These are phyloP conservation scores for Ectropis grisescens DNA, from an alignment of 1,140 invertebrate species.

Conservation along the genomic window DNA sequence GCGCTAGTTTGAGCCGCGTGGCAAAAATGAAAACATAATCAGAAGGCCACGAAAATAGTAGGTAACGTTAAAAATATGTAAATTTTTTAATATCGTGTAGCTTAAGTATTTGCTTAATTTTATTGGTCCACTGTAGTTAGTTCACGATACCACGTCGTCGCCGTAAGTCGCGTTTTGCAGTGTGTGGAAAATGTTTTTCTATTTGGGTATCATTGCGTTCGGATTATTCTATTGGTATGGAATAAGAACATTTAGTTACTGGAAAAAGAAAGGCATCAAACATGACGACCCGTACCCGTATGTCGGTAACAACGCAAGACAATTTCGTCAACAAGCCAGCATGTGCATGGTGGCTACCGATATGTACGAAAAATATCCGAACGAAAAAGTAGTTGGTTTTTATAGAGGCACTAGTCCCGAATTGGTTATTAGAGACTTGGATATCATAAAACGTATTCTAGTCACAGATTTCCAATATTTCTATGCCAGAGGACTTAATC, in stretches of 20 bases:
- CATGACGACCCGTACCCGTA: constrained; percentile 30
- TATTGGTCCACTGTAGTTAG: too few species aligned
- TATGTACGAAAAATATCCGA: constrained; percentile 32
- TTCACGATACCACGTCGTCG: too few species aligned
- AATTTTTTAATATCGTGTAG: too few species aligned
- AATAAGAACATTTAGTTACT: constrained; percentile 29
- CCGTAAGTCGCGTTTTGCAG: too few species aligned
- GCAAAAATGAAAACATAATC: too few species aligned
- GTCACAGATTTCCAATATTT: constrained; percentile 73
- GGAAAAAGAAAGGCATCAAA: constrained; percentile 34
- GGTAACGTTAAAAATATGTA: too few species aligned
- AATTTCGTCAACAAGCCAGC: constrained; percentile 33
- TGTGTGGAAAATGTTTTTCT: too few species aligned
- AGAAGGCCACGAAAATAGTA: too few species aligned
- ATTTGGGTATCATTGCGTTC: background rate
- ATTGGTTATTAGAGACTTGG: constrained; percentile 45
- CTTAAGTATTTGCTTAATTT: too few species aligned
- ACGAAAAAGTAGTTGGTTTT: constrained; percentile 42
- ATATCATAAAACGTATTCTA: constrained; percentile 65
- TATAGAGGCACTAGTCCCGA: constrained; percentile 30
- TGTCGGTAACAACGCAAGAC: constrained; percentile 31
- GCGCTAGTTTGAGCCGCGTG: too few species aligned
- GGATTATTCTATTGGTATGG: constrained; percentile 22
- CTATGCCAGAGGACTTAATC: constrained; percentile 52
- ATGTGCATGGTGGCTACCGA: constrained; percentile 35